Percentiles rank a stretch among this genome's conserved stretches.
phyloP scores from a whole-genome alignment of 1,140 invertebrate genomes.

The Schlechtendalia chinensis region DNA sequence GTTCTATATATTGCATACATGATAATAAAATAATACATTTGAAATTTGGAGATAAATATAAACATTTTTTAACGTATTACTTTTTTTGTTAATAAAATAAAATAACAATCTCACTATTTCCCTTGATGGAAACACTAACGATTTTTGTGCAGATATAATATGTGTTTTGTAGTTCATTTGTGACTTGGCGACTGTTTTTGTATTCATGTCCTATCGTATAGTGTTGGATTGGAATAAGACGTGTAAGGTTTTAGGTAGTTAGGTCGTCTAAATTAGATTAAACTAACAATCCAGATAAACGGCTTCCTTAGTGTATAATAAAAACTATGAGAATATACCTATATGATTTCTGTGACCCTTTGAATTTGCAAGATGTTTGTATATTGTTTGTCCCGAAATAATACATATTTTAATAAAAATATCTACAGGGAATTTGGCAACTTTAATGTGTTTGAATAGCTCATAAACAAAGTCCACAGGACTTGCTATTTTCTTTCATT shows the following conservation, averaged over 20 bases:
- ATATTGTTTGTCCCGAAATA: background rate
- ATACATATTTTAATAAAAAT: conserved; percentile 8
- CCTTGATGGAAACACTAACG: too few relatives aligned
- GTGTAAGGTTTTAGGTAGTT: too few relatives aligned
- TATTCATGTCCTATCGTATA: background rate
- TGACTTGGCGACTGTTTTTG: background rate
- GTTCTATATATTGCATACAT: too few relatives aligned
- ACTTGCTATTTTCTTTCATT: background rate
- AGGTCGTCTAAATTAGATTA: background rate
- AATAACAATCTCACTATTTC: too few relatives aligned
- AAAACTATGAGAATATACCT: background rate
- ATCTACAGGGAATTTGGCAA: background rate
- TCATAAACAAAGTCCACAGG: background rate
- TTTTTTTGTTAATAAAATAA: too few relatives aligned
- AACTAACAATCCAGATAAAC: background rate
- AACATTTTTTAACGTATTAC: too few relatives aligned
- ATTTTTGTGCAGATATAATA: too few relatives aligned
- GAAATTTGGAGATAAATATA: too few relatives aligned
- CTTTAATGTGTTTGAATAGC: background rate
- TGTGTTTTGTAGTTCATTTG: background rate
- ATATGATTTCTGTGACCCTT: background rate
- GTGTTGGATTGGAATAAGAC: background rate
- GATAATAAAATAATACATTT: too few relatives aligned
- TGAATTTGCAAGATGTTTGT: background rate
- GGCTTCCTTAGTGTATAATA: background rate